A percentile compares a stretch with the other conserved stretches of the same genome.
Conservation (phyloP, 2,888 invertebrate genomes). For the Tanytarsus gracilentus region DNA sequence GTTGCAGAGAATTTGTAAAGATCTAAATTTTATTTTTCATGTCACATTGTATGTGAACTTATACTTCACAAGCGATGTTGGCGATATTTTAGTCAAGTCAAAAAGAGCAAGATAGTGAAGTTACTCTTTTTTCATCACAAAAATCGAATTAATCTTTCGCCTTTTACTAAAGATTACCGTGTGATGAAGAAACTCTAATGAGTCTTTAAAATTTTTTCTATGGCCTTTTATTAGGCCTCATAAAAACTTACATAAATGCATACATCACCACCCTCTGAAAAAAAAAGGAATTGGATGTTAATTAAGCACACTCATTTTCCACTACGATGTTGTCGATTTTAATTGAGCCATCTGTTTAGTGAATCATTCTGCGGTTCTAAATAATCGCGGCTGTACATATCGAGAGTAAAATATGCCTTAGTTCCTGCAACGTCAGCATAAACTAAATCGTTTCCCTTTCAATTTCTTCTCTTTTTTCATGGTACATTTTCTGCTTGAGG, state of each 20-base stretch:
- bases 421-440: conserved; percentile 18
- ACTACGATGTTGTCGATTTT: no score
- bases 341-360: conserved; percentile 22
- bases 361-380: not conserved
- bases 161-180: conserved; percentile 26
- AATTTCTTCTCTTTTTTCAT: not conserved
- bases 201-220: conserved; percentile 15
- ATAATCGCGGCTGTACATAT: not conserved
- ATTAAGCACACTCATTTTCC: no score
- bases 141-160: conserved; percentile 12
- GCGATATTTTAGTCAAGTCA: not conserved
- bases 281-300: no score
- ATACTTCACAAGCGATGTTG: not conserved
- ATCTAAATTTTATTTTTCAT: no score
- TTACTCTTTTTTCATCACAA: not conserved
- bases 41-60: no score
- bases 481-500: not conserved
- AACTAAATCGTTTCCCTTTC: conserved; percentile 6
- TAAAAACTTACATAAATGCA: no score
- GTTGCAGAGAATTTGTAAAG: no score
- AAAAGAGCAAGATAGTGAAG: not conserved
- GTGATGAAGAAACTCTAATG: conserved; percentile 16
- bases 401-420: conserved; percentile 11
- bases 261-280: no score
- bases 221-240: no score